Conservation (phyloP, 1,140 invertebrate species). For the Cydia pomonella region DNA sequence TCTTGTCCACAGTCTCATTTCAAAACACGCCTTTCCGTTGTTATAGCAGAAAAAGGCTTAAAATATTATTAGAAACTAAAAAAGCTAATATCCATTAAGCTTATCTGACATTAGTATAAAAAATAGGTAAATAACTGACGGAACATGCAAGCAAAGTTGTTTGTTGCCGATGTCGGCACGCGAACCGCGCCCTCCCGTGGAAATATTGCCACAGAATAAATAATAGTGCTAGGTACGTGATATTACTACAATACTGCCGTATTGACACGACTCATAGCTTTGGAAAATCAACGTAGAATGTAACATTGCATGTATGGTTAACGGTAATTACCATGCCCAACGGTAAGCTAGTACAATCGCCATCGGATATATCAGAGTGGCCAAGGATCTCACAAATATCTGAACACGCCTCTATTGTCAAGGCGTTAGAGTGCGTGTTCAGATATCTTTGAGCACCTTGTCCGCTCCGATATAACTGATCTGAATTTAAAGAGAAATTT, state of each 20-base stretch:
- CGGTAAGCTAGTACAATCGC: no score
- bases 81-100: slow-evolving; percentile 46
- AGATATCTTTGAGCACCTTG: no score
- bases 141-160: slow-evolving; percentile 39
- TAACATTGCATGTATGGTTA: neutral
- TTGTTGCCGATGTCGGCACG: slow-evolving; percentile 40
- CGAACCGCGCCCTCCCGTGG: slow-evolving; percentile 45
- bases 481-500: no score
- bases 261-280: slow-evolving; percentile 35
- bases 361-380: no score
- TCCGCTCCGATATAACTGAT: no score
- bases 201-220: neutral
- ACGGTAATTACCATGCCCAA: no score
- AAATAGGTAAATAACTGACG: slow-evolving; percentile 39
- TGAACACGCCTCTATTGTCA: no score
- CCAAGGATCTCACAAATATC: no score
- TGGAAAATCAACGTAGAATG: neutral
- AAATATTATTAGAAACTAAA: slow-evolving; percentile 30
- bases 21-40: neutral
- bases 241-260: slow-evolving; percentile 40
- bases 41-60: slow-evolving; percentile 10
- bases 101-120: slow-evolving; percentile 45
- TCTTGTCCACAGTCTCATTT: neutral
- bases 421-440: no score
- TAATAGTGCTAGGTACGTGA: no score